These are phyloP conservation scores for Drosophila ambigua DNA, from an alignment of 1,140 invertebrate species.

Conservation along the genomic window DNA sequence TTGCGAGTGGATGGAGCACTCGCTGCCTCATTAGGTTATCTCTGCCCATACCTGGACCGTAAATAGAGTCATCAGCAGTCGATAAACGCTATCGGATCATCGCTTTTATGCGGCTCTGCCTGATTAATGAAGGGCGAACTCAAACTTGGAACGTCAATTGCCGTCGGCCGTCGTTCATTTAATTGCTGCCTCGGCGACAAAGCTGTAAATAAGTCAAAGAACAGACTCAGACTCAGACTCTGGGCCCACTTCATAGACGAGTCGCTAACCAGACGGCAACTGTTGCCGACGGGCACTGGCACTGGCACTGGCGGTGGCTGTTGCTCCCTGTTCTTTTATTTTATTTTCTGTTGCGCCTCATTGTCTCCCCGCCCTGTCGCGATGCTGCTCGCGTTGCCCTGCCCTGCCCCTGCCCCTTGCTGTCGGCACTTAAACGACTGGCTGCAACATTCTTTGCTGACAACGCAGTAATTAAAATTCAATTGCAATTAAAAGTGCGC, in stretches of 20 bases:
- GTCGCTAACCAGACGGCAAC: conserved; percentile 44
- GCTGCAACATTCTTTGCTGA: conserved; percentile 81
- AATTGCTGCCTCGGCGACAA: conserved; percentile 67
- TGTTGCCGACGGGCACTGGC: conserved; percentile 42
- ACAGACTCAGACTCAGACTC: conserved; percentile 12
- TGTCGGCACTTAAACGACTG: conserved; percentile 71
- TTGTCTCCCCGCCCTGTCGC: conserved; percentile 34
- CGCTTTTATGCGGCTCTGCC: conserved; percentile 66
- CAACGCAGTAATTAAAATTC: conserved; percentile 83
- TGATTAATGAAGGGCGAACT: conserved; percentile 27
- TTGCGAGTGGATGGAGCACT: conserved; percentile 22
- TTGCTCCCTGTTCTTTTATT: conserved; percentile 14
- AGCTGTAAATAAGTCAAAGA: conserved; percentile 68
- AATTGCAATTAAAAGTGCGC: conserved; percentile 83
- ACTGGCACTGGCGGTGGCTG: conserved; percentile 6
- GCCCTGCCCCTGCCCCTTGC: conserved; percentile 1
- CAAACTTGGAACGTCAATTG: conserved; percentile 49
- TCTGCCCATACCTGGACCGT: conserved; percentile 39
- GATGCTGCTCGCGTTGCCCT: conserved; percentile 4
- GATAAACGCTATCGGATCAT: conserved; percentile 77
- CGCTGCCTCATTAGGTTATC: conserved; percentile 58
- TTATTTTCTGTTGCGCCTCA: conserved; percentile 26
- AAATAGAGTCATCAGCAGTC: conserved; percentile 71
- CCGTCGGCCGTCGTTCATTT: conserved; percentile 69
- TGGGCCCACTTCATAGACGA: background rate